Conservation (phyloP, 2,113 vertebrate genomes). For the chimpanzee (Pan troglodytes) region NHGRI_mPanTro3-v2.1_pri NC_072403.2:163280001-163280500, state of each 20-base stretch:
- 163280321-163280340: too few species aligned
- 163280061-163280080: not conserved
- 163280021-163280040: not conserved
- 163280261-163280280: not conserved
- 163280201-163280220: not conserved
- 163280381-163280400: too few species aligned
- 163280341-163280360: too few species aligned
- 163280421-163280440: too few species aligned
- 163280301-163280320: not conserved
- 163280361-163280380: too few species aligned
- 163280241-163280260: not conserved
- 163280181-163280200: not conserved
- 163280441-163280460: too few species aligned
- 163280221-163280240: not conserved
- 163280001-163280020: not conserved
- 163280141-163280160: not conserved
- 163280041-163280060: not conserved
- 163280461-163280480: accelerated
- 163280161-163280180: not conserved
- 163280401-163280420: too few species aligned
- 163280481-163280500: too few species aligned
- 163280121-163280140: not conserved
- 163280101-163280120: not conserved
- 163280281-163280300: not conserved
- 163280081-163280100: not conserved